Base-by-base conservation (phyloP, 1,140 invertebrate genomes). In the Leptopilina boulardi region DNA sequence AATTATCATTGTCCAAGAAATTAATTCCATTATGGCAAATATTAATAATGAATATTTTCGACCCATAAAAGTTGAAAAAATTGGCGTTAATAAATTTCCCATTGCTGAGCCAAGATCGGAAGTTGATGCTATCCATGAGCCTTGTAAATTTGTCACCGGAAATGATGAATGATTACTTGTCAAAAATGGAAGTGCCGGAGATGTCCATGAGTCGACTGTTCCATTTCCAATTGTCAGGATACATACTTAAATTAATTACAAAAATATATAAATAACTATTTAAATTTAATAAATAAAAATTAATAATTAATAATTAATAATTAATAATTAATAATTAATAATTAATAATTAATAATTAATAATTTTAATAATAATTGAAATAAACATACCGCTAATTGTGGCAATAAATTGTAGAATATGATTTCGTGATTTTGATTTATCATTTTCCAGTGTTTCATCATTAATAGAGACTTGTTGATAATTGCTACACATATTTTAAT, bases 201-300 rank as follows among this genome's bases (percentile, higher is more conserved):
- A 66, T 3, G 59, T 66, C 59, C 59, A 66, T 8, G 59, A 66
- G 11, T 66, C 59, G 11, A 66, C 59, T 66, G 59, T 66, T 66
- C 59, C 59, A n/a, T 66, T 66, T 66, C 59, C 59, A 23, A 66
- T 66, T 30, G 59, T 66, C 15, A 66, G 26, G 5, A 66, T 66
- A 5, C 59, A 66, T 1, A 66, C 59, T 66, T n/a, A n/a, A 23
- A 3, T 56, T 56, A 6, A 23, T 11, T 0, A 23, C 9, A n/a
- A n/a, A 34, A 34, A 3, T 47, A 6, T 47, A 47, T 47, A 47
- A 47, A 34, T 3, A 34, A 34, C 6, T 34, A 2, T 34, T 34
- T 34, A 3, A 34, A 34, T 34, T n/a, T n/a, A 38, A 38, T 38
- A 38, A 30, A 5, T 30, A 30, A 3, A 30, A 30, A 6, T 38